Base-by-base conservation (phyloP, 2,888 invertebrate species). In the Latheticus oryzae region DNA sequence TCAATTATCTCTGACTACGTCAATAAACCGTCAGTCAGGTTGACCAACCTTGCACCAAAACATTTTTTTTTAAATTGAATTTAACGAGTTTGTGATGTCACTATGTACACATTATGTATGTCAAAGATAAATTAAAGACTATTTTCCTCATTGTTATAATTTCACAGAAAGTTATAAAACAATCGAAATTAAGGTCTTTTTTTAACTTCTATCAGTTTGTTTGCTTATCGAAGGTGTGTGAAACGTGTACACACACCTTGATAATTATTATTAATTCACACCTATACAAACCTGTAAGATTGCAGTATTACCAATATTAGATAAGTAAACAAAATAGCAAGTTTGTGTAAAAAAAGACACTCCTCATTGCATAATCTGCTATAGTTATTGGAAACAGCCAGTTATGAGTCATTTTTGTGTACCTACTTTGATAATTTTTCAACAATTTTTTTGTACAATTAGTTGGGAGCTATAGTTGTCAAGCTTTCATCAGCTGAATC, bases 211-310 rank as follows among this genome's bases (percentile, higher is more conserved):
- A n/a, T n/a, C n/a, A n/a, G n/a, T n/a, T n/a, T n/a, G n/a, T n/a
- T n/a, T n/a, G n/a, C n/a, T n/a, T n/a, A n/a, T n/a, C n/a, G 24
- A 37, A 50, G 50, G 50, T 50, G 50, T 50, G 50, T 37, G 38
- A 35, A 26, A 37, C 35, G 19, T 50, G 50, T 50, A 37, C 50
- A 37, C 50, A 50, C 38, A 50, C 50, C 50, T 35, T 50, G 28
- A 50, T 50, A 37, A 45, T 45, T 43, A 17, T 48, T 50, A 37
- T 32, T 50, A 50, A 50, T 37, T 37, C 50, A 50, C 50, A 50
- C 37, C 37, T 50, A 50, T 28, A 26, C 37, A 19, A 21, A 24
- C 13, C 33, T 21, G 32, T 45, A 11, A 12, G 33, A 32, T 19
- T 45, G 19, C 21, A 43, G 21, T 33, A 32, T 32, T 32, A 45